Evolutionary conservation across 2,113 vertebrate species (phyloP).

Genomic region (Zosterops lateralis): DNA sequence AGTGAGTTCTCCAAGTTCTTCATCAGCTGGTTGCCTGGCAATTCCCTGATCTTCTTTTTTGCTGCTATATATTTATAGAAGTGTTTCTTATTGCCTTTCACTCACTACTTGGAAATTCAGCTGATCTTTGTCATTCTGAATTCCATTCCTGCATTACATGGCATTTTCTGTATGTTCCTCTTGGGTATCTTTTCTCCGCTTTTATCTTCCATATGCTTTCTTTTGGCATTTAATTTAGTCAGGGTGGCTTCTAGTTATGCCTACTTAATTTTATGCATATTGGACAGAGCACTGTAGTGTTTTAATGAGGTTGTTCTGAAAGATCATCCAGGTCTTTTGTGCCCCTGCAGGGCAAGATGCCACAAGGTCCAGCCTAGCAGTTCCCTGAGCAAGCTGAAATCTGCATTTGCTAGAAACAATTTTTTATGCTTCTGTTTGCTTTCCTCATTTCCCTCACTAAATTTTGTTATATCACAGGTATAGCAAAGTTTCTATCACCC

Average conservation of each 20-base stretch:
- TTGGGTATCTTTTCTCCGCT: neutral
- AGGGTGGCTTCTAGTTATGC: neutral
- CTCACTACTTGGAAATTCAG: neutral
- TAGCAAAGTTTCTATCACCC: neutral
- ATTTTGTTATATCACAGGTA: neutral
- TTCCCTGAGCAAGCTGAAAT: neutral
- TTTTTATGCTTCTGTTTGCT: neutral
- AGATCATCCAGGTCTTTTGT: neutral
- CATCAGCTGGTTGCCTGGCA: neutral
- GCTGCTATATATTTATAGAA: neutral
- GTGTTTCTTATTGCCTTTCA: neutral
- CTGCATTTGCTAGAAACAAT: neutral
- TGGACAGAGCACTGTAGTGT: neutral
- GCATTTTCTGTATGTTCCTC: neutral
- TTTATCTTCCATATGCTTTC: neutral
- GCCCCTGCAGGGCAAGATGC: neutral
- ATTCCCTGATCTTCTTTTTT: neutral
- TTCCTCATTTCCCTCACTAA: neutral
- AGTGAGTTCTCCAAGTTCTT: neutral
- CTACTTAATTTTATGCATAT: neutral
- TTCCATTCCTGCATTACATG: neutral
- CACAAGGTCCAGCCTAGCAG: neutral
- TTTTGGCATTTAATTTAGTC: neutral
- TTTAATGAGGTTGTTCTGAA: neutral
- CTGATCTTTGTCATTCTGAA: neutral